phyloP scores from a whole-genome alignment of 1,140 invertebrate genomes.

The Drosophila hydei region DNA sequence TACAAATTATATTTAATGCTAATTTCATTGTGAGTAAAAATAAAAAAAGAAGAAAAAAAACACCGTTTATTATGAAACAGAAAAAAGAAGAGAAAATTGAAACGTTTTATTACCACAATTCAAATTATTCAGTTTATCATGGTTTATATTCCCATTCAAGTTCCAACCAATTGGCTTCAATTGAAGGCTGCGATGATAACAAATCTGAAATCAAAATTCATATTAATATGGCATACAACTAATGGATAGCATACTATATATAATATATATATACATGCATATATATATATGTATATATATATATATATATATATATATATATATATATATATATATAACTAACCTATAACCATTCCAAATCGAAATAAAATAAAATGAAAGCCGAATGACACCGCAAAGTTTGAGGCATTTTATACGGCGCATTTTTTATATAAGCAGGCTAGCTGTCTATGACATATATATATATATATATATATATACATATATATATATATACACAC shows the following conservation, averaged over 20 bases:
- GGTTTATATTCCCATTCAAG: constrained; percentile 44
- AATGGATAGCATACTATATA: constrained; percentile 48
- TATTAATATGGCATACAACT: constrained; percentile 68
- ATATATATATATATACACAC: constrained; percentile 51
- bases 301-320: constrained; percentile 32
- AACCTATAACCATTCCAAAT: constrained; percentile 59
- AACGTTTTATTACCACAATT: constrained; percentile 54
- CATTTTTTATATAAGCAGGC: constrained; percentile 73
- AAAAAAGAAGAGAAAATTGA: constrained; percentile 57
- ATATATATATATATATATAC: constrained; percentile 51
- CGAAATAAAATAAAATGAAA: constrained; percentile 33
- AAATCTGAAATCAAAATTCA: constrained; percentile 79
- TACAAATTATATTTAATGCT: constrained; percentile 75
- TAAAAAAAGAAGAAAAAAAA: constrained; percentile 48
- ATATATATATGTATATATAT: constrained; percentile 31
- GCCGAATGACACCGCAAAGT: constrained; percentile 54
- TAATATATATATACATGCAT: constrained; percentile 29
- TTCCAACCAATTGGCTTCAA: constrained; percentile 76
- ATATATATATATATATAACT: constrained; percentile 40
- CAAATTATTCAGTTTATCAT: constrained; percentile 28
- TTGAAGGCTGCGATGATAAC: constrained; percentile 76
- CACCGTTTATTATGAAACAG: constrained; percentile 77
- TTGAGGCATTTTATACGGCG: constrained; percentile 75
- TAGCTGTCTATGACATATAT: constrained; percentile 71
- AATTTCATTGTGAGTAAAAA: constrained; percentile 77